Percentiles rank a stretch among this genome's conserved stretches.
phyloP scores from a whole-genome alignment of 2,113 vertebrate species.

The Anoura caudifer region DNA sequence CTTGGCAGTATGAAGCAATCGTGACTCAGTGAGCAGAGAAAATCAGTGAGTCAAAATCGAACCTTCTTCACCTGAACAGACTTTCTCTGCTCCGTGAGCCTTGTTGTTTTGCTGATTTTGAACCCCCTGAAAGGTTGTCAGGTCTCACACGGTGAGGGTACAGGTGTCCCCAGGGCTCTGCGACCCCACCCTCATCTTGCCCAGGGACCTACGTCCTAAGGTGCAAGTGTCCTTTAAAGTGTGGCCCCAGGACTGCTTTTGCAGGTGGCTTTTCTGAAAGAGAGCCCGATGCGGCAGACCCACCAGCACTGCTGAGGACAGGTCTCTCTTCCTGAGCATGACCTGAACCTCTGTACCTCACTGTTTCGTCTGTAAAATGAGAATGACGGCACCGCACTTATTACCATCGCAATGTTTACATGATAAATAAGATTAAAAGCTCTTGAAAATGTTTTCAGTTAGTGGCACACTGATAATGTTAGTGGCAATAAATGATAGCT shows the following conservation, averaged over 20 bases:
- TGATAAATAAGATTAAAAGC: background rate
- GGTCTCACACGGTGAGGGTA: background rate
- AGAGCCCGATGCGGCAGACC: background rate
- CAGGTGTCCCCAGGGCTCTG: background rate
- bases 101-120: background rate
- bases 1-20: background rate
- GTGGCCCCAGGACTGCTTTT: background rate
- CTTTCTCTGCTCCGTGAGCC: background rate
- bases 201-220: background rate
- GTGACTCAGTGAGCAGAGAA: slow-evolving; percentile 34
- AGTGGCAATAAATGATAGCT: background rate
- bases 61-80: background rate
- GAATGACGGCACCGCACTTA: background rate
- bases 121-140: background rate
- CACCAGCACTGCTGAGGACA: background rate
- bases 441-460: background rate
- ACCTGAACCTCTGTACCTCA: background rate
- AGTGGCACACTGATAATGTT: background rate
- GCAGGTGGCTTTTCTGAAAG: background rate
- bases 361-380: background rate
- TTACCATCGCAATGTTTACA: background rate
- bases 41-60: slow-evolving; percentile 24
- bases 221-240: background rate
- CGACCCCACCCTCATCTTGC: background rate
- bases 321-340: background rate